Evolutionary conservation across 1,140 invertebrate species (phyloP), one percentile per base, ranked within the genome.

Genomic region (Pristionchus pacificus): DNA sequence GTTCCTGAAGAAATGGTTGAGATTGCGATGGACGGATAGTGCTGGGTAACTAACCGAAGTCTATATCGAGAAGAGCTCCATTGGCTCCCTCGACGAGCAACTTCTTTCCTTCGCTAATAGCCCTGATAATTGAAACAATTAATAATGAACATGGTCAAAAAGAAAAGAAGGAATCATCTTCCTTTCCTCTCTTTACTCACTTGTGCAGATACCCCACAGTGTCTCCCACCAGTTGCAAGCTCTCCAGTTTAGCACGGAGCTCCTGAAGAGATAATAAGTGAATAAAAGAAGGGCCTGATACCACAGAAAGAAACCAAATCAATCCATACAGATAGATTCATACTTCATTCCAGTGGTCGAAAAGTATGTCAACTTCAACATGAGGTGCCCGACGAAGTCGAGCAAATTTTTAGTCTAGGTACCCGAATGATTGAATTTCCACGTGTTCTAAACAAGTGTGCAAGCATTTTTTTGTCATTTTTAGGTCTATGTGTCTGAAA

Each of bases 21-120:
- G 24, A 27, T 14, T 14, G 6, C 10, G 19, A 49, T 49, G 19
- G 38, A 19, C 38, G 38, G 6, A 49, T 6, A 49, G 38, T 49
- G 19, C 19, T 49, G 38, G 19, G 38, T 49, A 6, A 6, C 38
- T 19, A 19, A 68, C 92, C 95, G 88, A 97, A 97, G 85, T 98
- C 95, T 83, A 98, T 97, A 84, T 98, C 95, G 76, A 98, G 86
- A 89, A 97, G 93, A 15, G 92, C 92, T 2, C 93, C 95, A 86
- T 98, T 97, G 15, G 95, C 95, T 72, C 95, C 95, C 86, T 97
- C 95, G 0, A 97, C 91, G n/a, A 97, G 85, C 30, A 97, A 86
- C 31, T 79, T 85, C 78, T 88, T 89, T 1, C 89, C 90, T 59
- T 88, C 86, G 49, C 87, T 87, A 38, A 95, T 85, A 49, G 38